A percentile compares a stretch with the other conserved stretches of the same genome.
Conservation (phyloP, 2,888 invertebrate genomes). For the Ophioninae sp. region DNA sequence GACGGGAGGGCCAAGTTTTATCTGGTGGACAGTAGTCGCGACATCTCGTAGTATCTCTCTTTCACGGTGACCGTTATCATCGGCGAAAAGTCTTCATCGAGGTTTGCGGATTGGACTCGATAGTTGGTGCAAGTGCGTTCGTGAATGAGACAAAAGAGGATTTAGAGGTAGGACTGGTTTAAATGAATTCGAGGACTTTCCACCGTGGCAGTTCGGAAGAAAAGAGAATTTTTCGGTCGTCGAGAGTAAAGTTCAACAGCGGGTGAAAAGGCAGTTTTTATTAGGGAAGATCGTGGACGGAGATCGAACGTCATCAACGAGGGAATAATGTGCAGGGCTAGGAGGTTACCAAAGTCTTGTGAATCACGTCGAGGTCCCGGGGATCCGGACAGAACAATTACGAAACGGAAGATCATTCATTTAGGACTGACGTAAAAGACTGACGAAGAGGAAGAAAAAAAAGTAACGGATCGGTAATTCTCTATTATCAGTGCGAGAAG, state of each 20-base stretch:
- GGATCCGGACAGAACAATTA: slow-evolving; percentile 51
- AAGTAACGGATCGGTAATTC: slow-evolving; percentile 19
- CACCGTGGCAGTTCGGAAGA: no score
- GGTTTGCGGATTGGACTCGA: no score
- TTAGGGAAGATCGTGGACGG: background rate
- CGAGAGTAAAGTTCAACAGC: background rate
- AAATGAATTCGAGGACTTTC: no score
- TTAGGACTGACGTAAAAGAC: slow-evolving; percentile 57
- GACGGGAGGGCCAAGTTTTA: slow-evolving; percentile 60
- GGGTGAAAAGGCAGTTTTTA: background rate
- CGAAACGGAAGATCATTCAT: slow-evolving; percentile 59
- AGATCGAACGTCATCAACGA: background rate
- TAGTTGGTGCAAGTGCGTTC: no score
- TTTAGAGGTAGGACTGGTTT: no score
- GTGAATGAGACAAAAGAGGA: no score
- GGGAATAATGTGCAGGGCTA: slow-evolving; percentile 54
- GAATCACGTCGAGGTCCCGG: slow-evolving; percentile 58
- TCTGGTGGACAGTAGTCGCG: slow-evolving; percentile 59
- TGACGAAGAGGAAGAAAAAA: slow-evolving; percentile 9
- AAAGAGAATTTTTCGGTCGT: no score
- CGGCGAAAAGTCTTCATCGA: background rate
- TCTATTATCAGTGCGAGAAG: slow-evolving; percentile 15
- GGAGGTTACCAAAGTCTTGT: slow-evolving; percentile 46
- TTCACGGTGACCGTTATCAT: background rate
- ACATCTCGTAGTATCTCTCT: slow-evolving; percentile 55